Evolutionary conservation across 2,113 vertebrate genomes (phyloP), one percentile per base, ranked within the genome.

Genomic region (Actenoides lindsayi): DNA sequence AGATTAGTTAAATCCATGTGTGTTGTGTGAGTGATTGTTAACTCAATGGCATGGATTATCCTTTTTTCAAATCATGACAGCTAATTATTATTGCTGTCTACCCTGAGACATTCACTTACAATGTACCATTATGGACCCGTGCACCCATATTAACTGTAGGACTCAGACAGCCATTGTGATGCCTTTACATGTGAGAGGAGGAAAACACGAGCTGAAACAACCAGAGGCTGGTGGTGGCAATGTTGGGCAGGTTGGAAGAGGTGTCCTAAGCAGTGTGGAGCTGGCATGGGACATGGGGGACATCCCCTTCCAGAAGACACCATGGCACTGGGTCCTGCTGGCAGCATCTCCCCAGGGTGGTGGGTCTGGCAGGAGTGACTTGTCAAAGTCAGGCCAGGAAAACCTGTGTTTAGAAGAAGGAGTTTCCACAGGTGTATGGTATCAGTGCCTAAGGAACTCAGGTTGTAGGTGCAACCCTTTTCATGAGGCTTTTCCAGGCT

Each of bases 1-100:
- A 98, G 98, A 98, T 98, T 97, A 97, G 97, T 97, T 96, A 98
- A 98, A 98, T 98, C 98, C 97, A 84, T 97, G 97, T 96, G 96
- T 95, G 95, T 97, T 94, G 95, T 95, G 93, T 96, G 93, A 97
- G 93, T 97, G 97, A 98, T 97, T 97, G 96, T 97, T 98, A 97
- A 97, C 96, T 97, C 95, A 96, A 96, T 96, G 96, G 96, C 93
- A 92, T 90, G 98, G 97, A 98, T 98, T 98, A 98, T 98, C 96
- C 97, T 96, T 97, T 96, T 96, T 96, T 96, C 90, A 96, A 97
- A 96, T 98, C 69, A n/a, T 97, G 98, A 97, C 98, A 98, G 96
- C 97, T 98, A 97, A 98, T 98, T 98, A 98, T 97, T 98, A 97
- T 96, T 96, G 96, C 96, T 98, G 97, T 94, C 97, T 97, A 97